A percentile compares a stretch with the other conserved stretches of the same genome.
Conservation (phyloP, 2,113 vertebrate species). For the Cyprinus carpio region DNA sequence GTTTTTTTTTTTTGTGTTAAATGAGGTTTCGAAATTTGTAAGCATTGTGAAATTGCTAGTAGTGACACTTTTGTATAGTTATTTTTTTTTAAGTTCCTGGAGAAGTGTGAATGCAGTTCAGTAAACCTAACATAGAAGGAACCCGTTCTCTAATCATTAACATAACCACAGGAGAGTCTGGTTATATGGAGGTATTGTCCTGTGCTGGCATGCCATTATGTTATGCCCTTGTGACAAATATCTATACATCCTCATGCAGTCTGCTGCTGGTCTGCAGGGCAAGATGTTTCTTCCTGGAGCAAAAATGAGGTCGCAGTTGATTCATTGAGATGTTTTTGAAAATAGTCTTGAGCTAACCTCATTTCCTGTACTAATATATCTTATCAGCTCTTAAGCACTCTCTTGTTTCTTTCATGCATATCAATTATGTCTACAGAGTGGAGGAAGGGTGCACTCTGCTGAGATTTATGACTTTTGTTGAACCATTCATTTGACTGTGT, state of each 20-base stretch:
- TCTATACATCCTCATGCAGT: not conserved
- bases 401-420: not conserved
- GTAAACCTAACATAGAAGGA: not conserved
- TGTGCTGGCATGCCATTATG: slow-evolving; percentile 13
- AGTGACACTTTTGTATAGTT: not conserved
- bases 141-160: not conserved
- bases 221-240: slow-evolving; percentile 1
- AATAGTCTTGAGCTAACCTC: not conserved
- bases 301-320: not conserved
- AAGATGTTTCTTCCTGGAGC: not conserved
- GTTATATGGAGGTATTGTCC: slow-evolving; percentile 11
- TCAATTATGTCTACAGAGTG: not conserved
- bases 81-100: slow-evolving; percentile 6
- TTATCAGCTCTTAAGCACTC: not conserved
- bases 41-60: slow-evolving; percentile 26
- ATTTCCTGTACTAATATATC: slow-evolving; percentile 4
- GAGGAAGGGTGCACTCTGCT: not conserved
- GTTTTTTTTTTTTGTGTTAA: not conserved
- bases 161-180: not conserved
- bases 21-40: slow-evolving; percentile 33
- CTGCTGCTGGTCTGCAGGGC: not conserved
- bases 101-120: not conserved
- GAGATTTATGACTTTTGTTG: not conserved
- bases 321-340: slow-evolving; percentile 15
- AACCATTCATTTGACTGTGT: not conserved